Evolutionary conservation across 2,113 vertebrate genomes (phyloP).

Genomic region (Eubucco bourcierii): DNA sequence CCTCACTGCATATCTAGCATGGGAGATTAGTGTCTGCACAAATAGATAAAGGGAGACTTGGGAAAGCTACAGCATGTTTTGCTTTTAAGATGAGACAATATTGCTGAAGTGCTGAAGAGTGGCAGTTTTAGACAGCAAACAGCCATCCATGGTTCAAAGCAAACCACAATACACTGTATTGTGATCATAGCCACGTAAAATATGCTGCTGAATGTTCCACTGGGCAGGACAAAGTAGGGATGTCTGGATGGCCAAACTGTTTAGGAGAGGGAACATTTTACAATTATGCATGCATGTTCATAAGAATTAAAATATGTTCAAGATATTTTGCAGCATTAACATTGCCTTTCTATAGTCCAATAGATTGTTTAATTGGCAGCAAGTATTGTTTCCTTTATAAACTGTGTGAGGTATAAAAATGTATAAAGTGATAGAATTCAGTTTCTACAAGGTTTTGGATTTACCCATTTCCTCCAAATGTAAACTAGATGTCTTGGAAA

Average conservation of each 20-base stretch:
- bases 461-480: not conserved
- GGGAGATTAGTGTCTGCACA: fast-evolving
- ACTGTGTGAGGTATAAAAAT: not conserved
- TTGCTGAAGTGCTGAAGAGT: not conserved
- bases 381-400: not conserved
- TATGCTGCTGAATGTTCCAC: not conserved
- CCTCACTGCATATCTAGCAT: not conserved
- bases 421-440: not conserved
- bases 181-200: not conserved
- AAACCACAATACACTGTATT: not conserved
- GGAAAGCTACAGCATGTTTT: not conserved
- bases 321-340: not conserved
- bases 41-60: not conserved
- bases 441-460: not conserved
- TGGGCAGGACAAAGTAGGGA: not conserved
- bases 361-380: not conserved
- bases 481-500: not conserved
- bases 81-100: not conserved
- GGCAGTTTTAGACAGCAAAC: not conserved
- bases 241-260: not conserved
- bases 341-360: not conserved
- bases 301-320: not conserved
- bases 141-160: not conserved
- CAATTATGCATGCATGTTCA: not conserved
- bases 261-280: not conserved